phyloP scores from a whole-genome alignment of 2,888 invertebrate species.

The Onthophagus sagittarius region DNA sequence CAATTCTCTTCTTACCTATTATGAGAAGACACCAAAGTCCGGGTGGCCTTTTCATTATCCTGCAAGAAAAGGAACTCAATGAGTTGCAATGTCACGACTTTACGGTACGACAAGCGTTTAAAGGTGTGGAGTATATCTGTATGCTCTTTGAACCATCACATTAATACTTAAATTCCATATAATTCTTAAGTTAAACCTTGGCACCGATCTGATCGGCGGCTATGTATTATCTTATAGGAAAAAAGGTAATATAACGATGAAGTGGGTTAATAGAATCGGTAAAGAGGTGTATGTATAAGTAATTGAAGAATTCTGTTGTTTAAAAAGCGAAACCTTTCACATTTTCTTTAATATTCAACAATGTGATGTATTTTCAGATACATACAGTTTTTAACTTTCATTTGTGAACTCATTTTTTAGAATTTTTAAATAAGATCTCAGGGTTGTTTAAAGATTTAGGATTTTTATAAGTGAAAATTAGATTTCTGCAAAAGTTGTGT shows the following conservation, averaged over 20 bases:
- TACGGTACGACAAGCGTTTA: background rate
- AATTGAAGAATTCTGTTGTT: background rate
- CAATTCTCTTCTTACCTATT: conserved; percentile 49
- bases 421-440: no score
- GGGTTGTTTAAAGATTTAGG: no score
- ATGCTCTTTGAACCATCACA: background rate
- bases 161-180: background rate
- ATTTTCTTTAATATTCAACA: no score
- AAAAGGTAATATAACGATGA: background rate
- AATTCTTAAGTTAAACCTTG: background rate
- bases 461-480: no score
- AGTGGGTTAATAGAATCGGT: background rate
- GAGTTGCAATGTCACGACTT: background rate
- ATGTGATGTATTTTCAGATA: no score
- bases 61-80: conserved; percentile 36
- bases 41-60: conserved; percentile 52
- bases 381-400: no score
- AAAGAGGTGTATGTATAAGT: conserved; percentile 17
- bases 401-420: no score
- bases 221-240: background rate
- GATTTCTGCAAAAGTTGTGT: no score
- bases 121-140: background rate
- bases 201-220: background rate
- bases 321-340: no score
- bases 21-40: conserved; percentile 54